Base-by-base conservation (phyloP, 2,797 vertebrate species). In the Acanthopagrus latus region DNA sequence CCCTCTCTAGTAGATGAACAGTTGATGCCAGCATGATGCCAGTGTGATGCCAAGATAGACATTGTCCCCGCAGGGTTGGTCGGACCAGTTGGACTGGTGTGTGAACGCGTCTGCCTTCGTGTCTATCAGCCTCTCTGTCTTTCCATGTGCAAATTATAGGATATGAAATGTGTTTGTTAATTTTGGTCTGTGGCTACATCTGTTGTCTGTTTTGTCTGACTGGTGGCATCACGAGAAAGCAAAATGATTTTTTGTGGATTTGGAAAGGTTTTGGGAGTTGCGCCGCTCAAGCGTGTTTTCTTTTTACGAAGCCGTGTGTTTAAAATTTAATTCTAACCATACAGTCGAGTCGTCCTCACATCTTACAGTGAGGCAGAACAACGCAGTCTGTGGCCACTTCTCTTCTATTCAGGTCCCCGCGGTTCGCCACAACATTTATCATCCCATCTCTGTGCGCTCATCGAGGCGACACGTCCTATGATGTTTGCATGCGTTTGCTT, bases 341-440 rank as follows among this genome's bases (percentile, higher is more conserved):
- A 57, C 27, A 60, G 47, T 74, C 11, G 48, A 51, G 59, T 79
- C 63, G 48, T 50, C 76, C 64, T 78, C 56, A 58, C 75, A 60
- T 50, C 13, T 48, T 13, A 46, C 64, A 48, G 27, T 68, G 21
- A 69, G 51, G 85, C 85, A 72, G 77, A 88, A 87, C 89, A 82
- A 91, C 85, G 81, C 75, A 66, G 74, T 81, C 74, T 79, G 69
- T 29, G 52, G 80, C 65, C 70, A 67, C 77, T 81, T 78, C 54
- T 69, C 67, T 71, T 64, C 76, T 27, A 73, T 85, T 87, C 60
- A 78, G 16, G 50, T 70, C 56, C 82, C 90, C 82, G 64, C 73
- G 23, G 73, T 83, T 70, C 63, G 21, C 84, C n/a, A 62, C 23
- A 29, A 63, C 80, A 51, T 86, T 81, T 75, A 71, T 78, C 77